phyloP scores from a whole-genome alignment of 2,888 invertebrate species.

The Tetrapedia diversipes region DNA sequence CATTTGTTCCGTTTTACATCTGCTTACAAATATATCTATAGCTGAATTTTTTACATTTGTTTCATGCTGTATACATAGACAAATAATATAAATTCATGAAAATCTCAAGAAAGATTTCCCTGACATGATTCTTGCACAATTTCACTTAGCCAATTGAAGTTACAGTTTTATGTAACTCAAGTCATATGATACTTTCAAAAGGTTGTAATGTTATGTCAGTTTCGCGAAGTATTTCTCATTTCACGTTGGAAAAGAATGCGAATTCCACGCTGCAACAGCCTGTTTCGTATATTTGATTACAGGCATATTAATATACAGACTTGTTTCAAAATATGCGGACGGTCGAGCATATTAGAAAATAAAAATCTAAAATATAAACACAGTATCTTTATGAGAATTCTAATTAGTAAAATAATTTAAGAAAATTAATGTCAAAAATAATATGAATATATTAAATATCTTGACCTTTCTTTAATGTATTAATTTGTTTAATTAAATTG shows the following conservation, averaged over 20 bases:
- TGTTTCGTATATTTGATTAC: no score
- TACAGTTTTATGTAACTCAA: conserved; percentile 24
- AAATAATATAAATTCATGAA: neutral
- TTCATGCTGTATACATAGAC: neutral
- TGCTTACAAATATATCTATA: neutral
- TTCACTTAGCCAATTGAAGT: conserved; percentile 24
- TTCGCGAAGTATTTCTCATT: conserved; percentile 19
- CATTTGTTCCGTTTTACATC: conserved; percentile 7
- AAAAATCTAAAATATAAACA: no score
- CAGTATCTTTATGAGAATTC: neutral
- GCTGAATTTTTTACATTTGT: neutral
- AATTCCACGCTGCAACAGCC: neutral
- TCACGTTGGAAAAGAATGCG: neutral
- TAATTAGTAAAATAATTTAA: no score
- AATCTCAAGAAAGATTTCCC: neutral
- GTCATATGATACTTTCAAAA: conserved; percentile 21
- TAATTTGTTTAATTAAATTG: conserved; percentile 1
- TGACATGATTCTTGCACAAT: neutral
- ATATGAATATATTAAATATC: neutral
- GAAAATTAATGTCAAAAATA: neutral
- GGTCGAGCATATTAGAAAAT: no score
- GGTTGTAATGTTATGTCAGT: conserved; percentile 22
- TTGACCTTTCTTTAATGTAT: neutral
- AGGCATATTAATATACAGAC: no score
- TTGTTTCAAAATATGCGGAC: no score